Base-by-base conservation (phyloP, 2,113 vertebrate species). In the Sphaerodactylus townsendi region DNA sequence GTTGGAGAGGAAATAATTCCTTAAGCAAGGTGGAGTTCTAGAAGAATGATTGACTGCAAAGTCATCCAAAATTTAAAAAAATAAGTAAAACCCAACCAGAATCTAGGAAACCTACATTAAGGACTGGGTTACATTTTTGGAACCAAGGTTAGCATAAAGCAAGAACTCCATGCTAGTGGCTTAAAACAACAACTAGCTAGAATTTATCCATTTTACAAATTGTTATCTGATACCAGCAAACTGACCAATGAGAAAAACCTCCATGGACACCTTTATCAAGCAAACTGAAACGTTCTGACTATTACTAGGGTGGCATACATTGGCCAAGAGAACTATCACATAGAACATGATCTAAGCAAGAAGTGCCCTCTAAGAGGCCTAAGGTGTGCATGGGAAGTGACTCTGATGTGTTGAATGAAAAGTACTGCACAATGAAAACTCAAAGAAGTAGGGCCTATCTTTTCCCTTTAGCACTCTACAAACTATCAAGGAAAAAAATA, bases 11-110 rank as follows among this genome's bases (percentile, higher is more conserved):
- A 90, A 86, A 11, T 79, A 90, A 90, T 83, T 92, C 91, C 90
- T 94, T 93, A 95, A 90, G 92, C 92, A 95, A 89, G 81, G 93
- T 92, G 0, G 76, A 86, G 81, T 93, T 89, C 91, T 89, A 92
- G 86, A 85, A 90, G 90, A 91, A 77, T 62, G 93, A 89, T 48
- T 81, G 2, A 93, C 88, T 93, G 89, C 48, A 44, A 90, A 92
- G 81, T 79, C 89, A 94, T 68, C 66, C 30, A 91, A 71, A 88
- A 53, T n/a, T n/a, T n/a, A n/a, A n/a, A n/a, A n/a, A n/a, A n/a
- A n/a, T n/a, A 84, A 85, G 9, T 44, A 44, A 44, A 89, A 91
- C 77, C 39, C 81, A 62, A 87, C 88, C 86, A 89, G 85, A 7
- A 10, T 44, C 79, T 80, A 44, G 71, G 77, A 90, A 69, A 81